Evolutionary conservation across 2,888 invertebrate genomes (phyloP), one percentile per base, ranked within the genome.

Genomic region (Pollenia griseotomentosa): DNA sequence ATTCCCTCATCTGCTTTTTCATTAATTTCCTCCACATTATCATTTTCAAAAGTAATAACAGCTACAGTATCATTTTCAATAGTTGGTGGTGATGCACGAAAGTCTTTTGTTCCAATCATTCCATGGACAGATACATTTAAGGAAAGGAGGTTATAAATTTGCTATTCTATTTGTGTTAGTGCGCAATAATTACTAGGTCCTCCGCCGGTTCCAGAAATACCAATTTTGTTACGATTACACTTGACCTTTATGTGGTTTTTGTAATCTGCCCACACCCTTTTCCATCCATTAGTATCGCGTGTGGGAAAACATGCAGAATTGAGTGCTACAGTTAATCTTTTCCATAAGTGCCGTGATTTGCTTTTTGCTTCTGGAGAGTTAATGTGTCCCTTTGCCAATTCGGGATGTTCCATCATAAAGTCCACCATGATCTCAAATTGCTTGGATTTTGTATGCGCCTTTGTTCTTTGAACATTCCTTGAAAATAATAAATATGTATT

Each of bases 391-490:
- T 75, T 81, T 33, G 77, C 85, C 40, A 81, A 81, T 57, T 81
- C 71, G 40, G 85, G 66, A 71, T 85, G 65, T 10, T 70, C 16
- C 2, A 48, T 23, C 71, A 71, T 61, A 16, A 80, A 75, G 3
- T 81, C 70, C n/a, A 80, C 85, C 51, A 85, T 77, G 16, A 55
- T 40, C 12, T 81, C 77, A 65, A 85, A 85, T 70, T 85, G 75
- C 14, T 55, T 75, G 23, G 55, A 19, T 40, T 81, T 85, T 44
- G 70, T 70, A 10, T 85, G 59, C 2, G 19, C 44, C 8, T 73
- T 57, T 46, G 12, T 59, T 14, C 59, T 59, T 57, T 59, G 73
- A 10, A 33, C 59, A 57, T 19, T 73, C 59, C 57, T 51, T 16
- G 2, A 44, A 63, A 19, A 10, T 6, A 48, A 66, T 48, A 14